phyloP scores from a whole-genome alignment of 2,797 vertebrate genomes.

The Cygnus olor region DNA sequence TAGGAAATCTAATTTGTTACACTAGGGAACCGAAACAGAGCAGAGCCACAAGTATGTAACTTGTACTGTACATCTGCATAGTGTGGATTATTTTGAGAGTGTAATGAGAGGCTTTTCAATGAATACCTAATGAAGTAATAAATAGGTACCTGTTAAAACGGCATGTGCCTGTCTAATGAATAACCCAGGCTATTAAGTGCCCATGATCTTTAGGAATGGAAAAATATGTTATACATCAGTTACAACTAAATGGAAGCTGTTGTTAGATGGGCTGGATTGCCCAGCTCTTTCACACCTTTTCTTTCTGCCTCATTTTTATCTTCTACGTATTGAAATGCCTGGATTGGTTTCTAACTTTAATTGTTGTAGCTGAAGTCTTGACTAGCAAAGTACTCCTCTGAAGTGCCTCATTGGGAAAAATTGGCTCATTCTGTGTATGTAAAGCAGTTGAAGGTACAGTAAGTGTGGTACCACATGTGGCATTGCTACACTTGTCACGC shows the following conservation, averaged over 20 bases:
- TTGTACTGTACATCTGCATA: background rate
- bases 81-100: background rate
- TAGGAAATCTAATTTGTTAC: constrained; percentile 5
- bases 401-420: background rate
- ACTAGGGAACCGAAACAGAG: background rate
- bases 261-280: background rate
- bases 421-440: background rate
- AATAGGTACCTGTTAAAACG: background rate
- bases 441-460: background rate
- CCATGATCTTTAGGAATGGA: background rate
- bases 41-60: background rate
- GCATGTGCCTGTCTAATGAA: background rate
- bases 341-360: background rate
- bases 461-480: background rate
- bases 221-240: background rate
- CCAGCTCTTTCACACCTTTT: background rate
- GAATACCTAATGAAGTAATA: constrained; percentile 12
- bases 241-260: background rate
- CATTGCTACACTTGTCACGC: background rate
- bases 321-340: background rate
- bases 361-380: background rate
- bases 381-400: background rate
- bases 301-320: background rate
- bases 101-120: constrained; percentile 2
- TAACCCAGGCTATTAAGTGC: background rate